Conservation (phyloP, 2,797 vertebrate genomes). For the Euphonia xanthogaster region DNA sequence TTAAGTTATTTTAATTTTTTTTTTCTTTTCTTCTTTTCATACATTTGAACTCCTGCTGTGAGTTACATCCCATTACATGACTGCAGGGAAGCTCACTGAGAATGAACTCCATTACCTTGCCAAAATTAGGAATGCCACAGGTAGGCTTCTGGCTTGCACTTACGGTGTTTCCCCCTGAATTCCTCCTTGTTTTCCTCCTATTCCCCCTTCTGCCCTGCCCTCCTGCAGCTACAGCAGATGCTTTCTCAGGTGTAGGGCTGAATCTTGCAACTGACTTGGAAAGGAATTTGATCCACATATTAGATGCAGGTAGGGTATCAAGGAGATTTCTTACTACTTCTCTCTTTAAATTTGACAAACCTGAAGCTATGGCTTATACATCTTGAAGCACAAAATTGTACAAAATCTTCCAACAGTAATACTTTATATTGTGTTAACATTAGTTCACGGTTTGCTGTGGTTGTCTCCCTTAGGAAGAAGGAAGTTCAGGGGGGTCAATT, state of each 20-base stretch:
- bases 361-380: neutral
- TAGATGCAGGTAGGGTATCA: neutral
- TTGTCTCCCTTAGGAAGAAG: conserved; percentile 64
- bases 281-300: neutral
- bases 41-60: neutral
- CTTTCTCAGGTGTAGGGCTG: neutral
- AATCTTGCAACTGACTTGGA: neutral
- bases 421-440: neutral
- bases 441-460: neutral
- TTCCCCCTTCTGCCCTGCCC: neutral
- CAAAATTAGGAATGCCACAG: neutral
- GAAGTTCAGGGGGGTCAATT: conserved; percentile 50
- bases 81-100: neutral
- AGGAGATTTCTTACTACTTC: neutral
- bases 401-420: neutral
- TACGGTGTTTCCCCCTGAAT: neutral
- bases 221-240: neutral
- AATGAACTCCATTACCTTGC: neutral
- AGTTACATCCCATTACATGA: neutral
- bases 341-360: neutral
- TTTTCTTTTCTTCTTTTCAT: neutral
- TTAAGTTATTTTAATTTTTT: neutral
- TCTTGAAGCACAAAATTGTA: neutral
- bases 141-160: neutral
- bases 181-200: neutral